phyloP scores from a whole-genome alignment of 2,888 invertebrate genomes.

The Lordiphosa fenestrarum region DNA sequence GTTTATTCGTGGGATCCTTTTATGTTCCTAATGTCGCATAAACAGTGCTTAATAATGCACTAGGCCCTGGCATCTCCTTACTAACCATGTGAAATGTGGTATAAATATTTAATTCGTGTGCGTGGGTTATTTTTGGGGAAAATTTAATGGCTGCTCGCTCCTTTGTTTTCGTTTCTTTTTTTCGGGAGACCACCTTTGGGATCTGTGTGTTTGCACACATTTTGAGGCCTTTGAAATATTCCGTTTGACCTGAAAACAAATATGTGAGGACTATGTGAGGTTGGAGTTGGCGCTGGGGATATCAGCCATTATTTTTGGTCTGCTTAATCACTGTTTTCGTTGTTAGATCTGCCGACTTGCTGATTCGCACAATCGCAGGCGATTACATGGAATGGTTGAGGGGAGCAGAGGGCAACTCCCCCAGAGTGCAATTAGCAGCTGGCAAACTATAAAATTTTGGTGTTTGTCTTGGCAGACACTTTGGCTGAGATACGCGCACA shows the following conservation, averaged over 20 bases:
- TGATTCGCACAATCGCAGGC: constrained; percentile 74
- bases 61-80: constrained; percentile 56
- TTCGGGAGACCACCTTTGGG: constrained; percentile 52
- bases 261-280: background rate
- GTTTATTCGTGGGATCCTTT: constrained; percentile 39
- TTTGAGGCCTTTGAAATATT: constrained; percentile 60
- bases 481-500: constrained; percentile 41
- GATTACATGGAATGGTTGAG: constrained; percentile 44
- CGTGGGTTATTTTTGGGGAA: constrained; percentile 60
- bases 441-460: constrained; percentile 78
- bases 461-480: constrained; percentile 71
- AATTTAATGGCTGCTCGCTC: constrained; percentile 59
- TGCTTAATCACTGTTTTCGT: constrained; percentile 61
- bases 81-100: constrained; percentile 63
- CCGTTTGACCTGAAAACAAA: constrained; percentile 62
- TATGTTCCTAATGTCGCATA: constrained; percentile 76
- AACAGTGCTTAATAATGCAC: constrained; percentile 72
- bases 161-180: constrained; percentile 37
- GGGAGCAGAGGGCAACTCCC: constrained; percentile 57
- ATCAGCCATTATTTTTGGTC: constrained; percentile 11
- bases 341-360: constrained; percentile 57
- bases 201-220: constrained; percentile 36
- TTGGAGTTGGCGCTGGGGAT: background rate
- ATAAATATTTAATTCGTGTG: constrained; percentile 67
- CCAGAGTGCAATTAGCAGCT: constrained; percentile 75